These are phyloP conservation scores for Patella pellucida DNA, from an alignment of 2,888 invertebrate genomes.

Conservation along the genomic window DNA sequence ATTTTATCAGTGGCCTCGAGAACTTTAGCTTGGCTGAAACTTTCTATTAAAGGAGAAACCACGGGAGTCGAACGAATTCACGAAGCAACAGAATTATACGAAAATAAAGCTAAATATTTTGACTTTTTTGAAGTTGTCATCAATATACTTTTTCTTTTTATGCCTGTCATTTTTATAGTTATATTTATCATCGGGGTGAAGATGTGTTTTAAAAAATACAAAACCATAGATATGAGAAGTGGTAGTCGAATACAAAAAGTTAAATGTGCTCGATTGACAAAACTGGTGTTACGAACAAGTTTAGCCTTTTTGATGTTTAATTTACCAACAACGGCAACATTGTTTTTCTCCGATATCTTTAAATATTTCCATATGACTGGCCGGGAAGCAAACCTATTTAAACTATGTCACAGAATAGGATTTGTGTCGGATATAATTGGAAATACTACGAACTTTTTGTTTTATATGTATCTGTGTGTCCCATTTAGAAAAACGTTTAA, in stretches of 20 bases:
- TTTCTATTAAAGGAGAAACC: neutral
- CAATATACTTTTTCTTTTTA: neutral
- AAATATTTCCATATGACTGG: neutral
- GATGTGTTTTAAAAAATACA: neutral
- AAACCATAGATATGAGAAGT: neutral
- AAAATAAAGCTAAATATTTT: neutral
- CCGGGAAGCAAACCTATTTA: neutral
- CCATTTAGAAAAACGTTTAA: neutral
- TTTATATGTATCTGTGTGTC: neutral
- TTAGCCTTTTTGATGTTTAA: slow-evolving; percentile 4
- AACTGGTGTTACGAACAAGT: neutral
- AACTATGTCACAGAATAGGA: neutral
- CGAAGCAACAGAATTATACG: neutral
- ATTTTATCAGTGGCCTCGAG: neutral
- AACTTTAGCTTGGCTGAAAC: neutral
- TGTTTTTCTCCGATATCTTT: neutral
- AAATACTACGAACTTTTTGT: neutral
- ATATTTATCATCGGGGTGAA: neutral
- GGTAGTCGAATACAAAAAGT: neutral
- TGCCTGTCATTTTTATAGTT: neutral
- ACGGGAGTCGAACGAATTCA: neutral
- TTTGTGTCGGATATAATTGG: neutral
- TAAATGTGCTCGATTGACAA: neutral
- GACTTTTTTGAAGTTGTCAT: neutral
- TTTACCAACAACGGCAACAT: neutral